Conservation (phyloP, 2,888 invertebrate species). For the Fissipunctia ypsillon region DNA sequence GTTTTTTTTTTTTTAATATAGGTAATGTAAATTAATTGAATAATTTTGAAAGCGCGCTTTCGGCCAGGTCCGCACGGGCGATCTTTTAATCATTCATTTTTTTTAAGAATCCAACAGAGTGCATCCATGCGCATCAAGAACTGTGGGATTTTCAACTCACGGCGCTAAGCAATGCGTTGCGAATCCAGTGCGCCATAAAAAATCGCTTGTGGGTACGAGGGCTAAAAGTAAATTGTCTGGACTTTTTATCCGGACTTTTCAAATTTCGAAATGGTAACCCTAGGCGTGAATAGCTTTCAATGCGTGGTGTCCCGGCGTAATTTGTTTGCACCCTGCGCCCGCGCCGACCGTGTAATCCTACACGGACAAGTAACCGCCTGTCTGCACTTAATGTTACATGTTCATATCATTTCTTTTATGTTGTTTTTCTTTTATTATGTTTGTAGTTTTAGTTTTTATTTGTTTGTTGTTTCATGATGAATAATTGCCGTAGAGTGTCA, state of each 20-base stretch:
- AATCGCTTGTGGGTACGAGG: too few species aligned
- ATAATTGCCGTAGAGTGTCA: conserved; percentile 10
- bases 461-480: conserved; percentile 28
- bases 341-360: conserved; percentile 59
- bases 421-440: conserved; percentile 41
- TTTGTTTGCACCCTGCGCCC: conserved; percentile 56
- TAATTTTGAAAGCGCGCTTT: too few species aligned
- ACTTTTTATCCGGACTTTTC: background rate
- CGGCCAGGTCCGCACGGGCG: too few species aligned
- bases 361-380: conserved; percentile 58
- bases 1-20: too few species aligned
- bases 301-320: conserved; percentile 48
- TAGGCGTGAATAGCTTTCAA: conserved; percentile 62
- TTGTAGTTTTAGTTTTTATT: conserved; percentile 36
- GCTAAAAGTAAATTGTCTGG: background rate
- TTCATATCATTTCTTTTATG: conserved; percentile 58
- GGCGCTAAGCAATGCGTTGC: too few species aligned
- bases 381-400: conserved; percentile 61
- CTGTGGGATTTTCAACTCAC: too few species aligned
- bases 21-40: background rate
- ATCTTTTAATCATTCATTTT: too few species aligned
- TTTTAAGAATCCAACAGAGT: too few species aligned
- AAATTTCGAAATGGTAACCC: conserved; percentile 8
- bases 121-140: too few species aligned
- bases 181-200: too few species aligned